phyloP scores from a whole-genome alignment of 2,888 invertebrate genomes.

The Drosophila helvetica region DNA sequence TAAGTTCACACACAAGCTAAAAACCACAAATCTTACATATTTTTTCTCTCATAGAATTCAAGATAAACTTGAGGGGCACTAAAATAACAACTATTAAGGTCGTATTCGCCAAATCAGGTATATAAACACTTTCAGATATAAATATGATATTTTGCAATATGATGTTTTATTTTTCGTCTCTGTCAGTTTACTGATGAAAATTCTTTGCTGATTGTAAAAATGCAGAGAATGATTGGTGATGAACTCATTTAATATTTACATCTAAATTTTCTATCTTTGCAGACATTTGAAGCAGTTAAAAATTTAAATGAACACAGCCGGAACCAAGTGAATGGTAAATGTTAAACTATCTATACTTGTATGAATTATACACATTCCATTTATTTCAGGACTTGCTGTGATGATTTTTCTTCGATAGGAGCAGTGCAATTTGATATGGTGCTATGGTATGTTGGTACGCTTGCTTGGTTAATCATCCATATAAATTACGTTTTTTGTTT shows the following conservation, averaged over 20 bases:
- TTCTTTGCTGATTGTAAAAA: neutral
- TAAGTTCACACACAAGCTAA: neutral
- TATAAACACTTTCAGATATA: neutral
- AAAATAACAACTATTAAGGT: neutral
- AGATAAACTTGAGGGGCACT: neutral
- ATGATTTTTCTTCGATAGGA: neutral
- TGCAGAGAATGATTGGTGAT: neutral
- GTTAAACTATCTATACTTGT: neutral
- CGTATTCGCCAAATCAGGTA: neutral
- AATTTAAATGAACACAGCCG: neutral
- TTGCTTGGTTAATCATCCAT: no score
- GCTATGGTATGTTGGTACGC: neutral
- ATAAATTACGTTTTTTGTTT: no score
- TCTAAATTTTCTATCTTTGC: neutral
- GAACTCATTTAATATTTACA: neutral
- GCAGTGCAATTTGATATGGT: neutral
- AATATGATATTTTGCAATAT: constrained; percentile 12
- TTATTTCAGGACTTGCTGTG: neutral
- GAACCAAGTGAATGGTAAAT: neutral
- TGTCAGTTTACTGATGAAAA: constrained; percentile 60
- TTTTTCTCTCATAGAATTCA: neutral
- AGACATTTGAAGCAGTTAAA: constrained; percentile 1
- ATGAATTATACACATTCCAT: neutral
- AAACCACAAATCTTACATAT: neutral
- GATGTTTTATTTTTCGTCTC: constrained; percentile 80